phyloP scores from a whole-genome alignment of 1,140 invertebrate species.

The Amyelois transitella region DNA sequence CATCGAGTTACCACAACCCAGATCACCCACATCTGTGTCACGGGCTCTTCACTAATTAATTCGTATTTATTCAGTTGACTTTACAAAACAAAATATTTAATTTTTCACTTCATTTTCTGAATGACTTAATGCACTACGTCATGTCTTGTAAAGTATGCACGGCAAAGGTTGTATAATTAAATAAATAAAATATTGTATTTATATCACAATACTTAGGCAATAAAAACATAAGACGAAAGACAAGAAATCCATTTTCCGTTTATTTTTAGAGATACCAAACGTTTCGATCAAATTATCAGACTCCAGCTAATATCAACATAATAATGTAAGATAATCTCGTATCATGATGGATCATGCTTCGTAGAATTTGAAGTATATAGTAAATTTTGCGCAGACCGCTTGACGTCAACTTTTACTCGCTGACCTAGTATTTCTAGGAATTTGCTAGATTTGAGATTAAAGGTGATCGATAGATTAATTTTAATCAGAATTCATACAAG shows the following conservation, averaged over 20 bases:
- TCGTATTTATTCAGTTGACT: not conserved
- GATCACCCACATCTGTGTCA: conserved; percentile 8
- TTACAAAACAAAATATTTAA: no score
- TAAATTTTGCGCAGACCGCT: conserved; percentile 20
- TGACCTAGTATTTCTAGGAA: conserved; percentile 3
- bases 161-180: no score
- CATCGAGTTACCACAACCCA: conserved; percentile 7
- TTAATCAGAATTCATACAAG: not conserved
- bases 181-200: no score
- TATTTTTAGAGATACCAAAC: no score
- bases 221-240: no score
- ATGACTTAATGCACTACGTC: no score
- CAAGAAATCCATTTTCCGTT: no score
- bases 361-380: conserved; percentile 19
- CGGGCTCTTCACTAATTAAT: not conserved
- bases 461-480: not conserved
- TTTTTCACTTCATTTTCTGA: no score
- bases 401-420: conserved; percentile 16
- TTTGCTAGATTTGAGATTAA: not conserved
- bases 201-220: no score
- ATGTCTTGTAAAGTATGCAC: no score
- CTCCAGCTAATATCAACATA: not conserved
- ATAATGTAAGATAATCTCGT: not conserved
- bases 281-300: not conserved
- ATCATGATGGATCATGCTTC: conserved; percentile 33